Percentiles rank a stretch among this genome's conserved stretches.
Evolutionary conservation across 2,888 invertebrate species (phyloP).

Genomic region (Sphecodes monilicornis): DNA sequence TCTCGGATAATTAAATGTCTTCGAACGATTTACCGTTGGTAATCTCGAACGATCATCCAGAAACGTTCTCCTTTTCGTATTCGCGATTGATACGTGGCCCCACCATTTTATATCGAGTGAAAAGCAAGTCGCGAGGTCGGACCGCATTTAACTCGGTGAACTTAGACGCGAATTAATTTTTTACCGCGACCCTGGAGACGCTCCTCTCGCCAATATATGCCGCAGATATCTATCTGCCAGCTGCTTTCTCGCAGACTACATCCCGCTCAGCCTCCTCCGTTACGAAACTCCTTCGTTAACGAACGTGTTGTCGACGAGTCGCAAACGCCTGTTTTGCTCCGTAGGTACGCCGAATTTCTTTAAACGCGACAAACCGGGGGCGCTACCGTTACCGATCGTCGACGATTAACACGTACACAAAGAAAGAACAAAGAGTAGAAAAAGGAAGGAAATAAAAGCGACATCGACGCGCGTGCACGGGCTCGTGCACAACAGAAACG

Average conservation of each 20-base stretch:
- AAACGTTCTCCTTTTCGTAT: background rate
- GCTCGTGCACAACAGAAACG: background rate
- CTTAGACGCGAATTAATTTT: conserved; percentile 61
- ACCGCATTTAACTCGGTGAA: conserved; percentile 42
- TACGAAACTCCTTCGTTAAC: conserved; percentile 67
- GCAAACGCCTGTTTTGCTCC: background rate
- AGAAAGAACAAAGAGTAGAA: background rate
- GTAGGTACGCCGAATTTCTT: background rate
- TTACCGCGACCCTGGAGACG: conserved; percentile 56
- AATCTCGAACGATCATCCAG: background rate
- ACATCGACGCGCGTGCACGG: background rate
- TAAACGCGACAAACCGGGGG: background rate
- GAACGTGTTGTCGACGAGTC: conserved; percentile 3
- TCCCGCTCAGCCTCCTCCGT: conserved; percentile 51
- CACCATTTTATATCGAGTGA: background rate
- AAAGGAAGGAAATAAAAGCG: background rate
- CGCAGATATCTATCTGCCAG: conserved; percentile 55
- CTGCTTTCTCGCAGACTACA: conserved; percentile 55
- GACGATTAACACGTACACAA: background rate
- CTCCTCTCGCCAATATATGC: conserved; percentile 57
- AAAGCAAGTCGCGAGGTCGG: background rate
- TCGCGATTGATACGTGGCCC: background rate
- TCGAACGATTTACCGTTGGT: background rate
- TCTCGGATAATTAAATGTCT: conserved; percentile 7
- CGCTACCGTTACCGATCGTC: conserved; percentile 11